Percentiles rank a stretch among this genome's conserved stretches.
Evolutionary conservation across 1,140 invertebrate genomes (phyloP).

Genomic region (Armadillidium nasatum): DNA sequence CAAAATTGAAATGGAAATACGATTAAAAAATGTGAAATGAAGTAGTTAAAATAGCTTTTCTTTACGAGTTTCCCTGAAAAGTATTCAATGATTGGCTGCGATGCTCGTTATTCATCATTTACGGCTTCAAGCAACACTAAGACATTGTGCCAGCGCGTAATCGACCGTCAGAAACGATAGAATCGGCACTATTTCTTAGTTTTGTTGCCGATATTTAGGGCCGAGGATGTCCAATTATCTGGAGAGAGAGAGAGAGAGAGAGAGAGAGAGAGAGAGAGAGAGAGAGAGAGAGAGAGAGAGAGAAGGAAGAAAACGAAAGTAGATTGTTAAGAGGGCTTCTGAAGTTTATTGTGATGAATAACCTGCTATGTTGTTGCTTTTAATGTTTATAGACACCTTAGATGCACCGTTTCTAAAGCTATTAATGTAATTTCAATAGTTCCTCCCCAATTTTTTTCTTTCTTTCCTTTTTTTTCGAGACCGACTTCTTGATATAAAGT

Average conservation of each 20-base stretch:
- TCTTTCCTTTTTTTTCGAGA: background rate
- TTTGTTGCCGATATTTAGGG: conserved; percentile 8
- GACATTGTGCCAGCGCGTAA: background rate
- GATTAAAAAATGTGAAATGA: background rate
- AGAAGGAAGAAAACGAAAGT: background rate
- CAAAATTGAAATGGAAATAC: background rate
- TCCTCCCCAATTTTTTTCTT: too few species aligned
- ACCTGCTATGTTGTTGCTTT: background rate
- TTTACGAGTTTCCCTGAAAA: background rate
- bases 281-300: too few species aligned
- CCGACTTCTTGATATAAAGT: background rate
- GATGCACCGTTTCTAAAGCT: background rate
- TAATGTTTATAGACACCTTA: conserved; percentile 1
- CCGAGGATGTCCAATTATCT: background rate
- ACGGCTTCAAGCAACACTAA: background rate
- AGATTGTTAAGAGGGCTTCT: conserved; percentile 4
- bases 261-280: too few species aligned
- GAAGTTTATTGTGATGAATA: conserved; percentile 8
- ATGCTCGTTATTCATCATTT: background rate
- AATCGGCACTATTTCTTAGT: conserved; percentile 7
- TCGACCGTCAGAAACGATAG: background rate
- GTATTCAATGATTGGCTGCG: conserved; percentile 6
- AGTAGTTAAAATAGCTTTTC: background rate
- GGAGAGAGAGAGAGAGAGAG: background rate
- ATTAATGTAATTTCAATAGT: conserved; percentile 1